Evolutionary conservation across 2,888 invertebrate species (phyloP).

Genomic region (Pseudanteris insignis): DNA sequence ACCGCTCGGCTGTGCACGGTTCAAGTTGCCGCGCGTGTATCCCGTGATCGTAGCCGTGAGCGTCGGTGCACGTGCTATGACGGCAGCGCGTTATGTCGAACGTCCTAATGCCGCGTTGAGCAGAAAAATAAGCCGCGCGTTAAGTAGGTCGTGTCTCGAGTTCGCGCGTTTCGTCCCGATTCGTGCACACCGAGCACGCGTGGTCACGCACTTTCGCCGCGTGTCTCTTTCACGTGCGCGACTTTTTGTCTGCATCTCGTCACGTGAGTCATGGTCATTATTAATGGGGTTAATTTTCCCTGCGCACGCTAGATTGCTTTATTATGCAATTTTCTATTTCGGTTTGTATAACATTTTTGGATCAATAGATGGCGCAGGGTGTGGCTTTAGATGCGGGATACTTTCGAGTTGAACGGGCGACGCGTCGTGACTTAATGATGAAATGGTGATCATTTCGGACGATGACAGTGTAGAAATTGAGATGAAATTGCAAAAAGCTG

Average conservation of each 20-base stretch:
- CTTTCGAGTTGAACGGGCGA: too few species aligned
- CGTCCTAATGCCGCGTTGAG: conserved; percentile 33
- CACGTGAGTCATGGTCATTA: background rate
- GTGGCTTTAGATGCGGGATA: background rate
- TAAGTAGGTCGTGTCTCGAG: conserved; percentile 30
- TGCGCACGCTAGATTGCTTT: too few species aligned
- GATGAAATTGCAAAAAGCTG: too few species aligned
- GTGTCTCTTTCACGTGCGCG: too few species aligned
- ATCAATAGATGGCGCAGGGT: background rate
- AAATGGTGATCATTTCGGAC: too few species aligned
- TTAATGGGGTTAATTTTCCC: too few species aligned
- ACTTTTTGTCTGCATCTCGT: too few species aligned
- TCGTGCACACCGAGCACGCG: conserved; percentile 4
- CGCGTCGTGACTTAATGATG: too few species aligned
- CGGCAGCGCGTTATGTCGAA: conserved; percentile 40
- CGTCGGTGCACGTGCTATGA: conserved; percentile 40
- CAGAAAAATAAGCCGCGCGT: conserved; percentile 19
- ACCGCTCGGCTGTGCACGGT: too few species aligned
- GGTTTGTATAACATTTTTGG: too few species aligned
- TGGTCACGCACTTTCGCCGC: conserved; percentile 37
- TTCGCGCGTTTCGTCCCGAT: conserved; percentile 2
- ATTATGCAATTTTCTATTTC: conserved; percentile 21
- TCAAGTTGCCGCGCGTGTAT: conserved; percentile 32
- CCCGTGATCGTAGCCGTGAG: conserved; percentile 35
- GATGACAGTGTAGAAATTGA: too few species aligned